Base-by-base conservation (phyloP, 1,140 invertebrate species). In the Adoxophyes honmai region DNA sequence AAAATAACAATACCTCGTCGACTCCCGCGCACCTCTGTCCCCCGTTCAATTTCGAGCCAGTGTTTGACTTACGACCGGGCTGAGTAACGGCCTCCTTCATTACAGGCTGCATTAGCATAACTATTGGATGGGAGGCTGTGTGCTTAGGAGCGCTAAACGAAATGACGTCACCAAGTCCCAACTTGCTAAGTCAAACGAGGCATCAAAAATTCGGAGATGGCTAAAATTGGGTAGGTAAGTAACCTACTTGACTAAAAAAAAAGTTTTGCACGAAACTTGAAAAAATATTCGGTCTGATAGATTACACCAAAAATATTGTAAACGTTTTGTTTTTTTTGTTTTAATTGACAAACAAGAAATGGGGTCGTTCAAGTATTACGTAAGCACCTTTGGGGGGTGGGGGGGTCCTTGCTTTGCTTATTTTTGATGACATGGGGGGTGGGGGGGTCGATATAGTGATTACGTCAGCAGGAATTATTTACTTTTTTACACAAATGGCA, bases 31-130 rank as follows among this genome's bases (percentile, higher is more conserved):
- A 54, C 57, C 56, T 10, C 33, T 70, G 57, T 62, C 15, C 71
- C 39, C 15, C 48, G 64, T 76, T 70, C 67, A 78, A 82, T 79
- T 73, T 68, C 77, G 64, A 77, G 73, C 60, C 69, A 73, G 74
- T 70, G 62, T 72, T 81, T 88, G 84, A 88, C 78, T 88, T 88
- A 88, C 84, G 81, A 75, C 70, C 68, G 68, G 68, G 78, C 78
- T 88, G 86, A 88, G 83, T 88, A 86, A 88, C 84, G 78, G 82
- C 75, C 78, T 75, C 70, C 72, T 79, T 88, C 85, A 88, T 88
- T 88, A 86, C 84, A 79, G 70, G 70, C 73, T 64, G 73, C 80
- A 88, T 88, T 88, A 86, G 85, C 85, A 88, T 88, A 88, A 81
- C 85, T 88, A 88, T 88, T 88, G 85, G 82, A 88, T 72, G 68